A percentile compares a stretch with the other conserved stretches of the same genome.
These are phyloP conservation scores for Noctuana brunneofusca DNA, from an alignment of 2,888 invertebrate species.

Conservation along the genomic window DNA sequence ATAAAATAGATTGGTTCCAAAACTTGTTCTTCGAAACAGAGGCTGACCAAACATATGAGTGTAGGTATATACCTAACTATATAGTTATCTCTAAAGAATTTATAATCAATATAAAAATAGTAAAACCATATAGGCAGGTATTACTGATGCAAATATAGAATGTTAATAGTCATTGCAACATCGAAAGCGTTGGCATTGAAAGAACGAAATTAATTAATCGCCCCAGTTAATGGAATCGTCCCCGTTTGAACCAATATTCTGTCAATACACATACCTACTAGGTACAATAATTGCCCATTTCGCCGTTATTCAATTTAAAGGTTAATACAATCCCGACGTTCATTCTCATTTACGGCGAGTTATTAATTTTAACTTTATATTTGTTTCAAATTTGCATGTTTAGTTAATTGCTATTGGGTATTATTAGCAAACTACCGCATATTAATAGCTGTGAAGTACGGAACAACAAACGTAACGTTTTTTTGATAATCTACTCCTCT, in stretches of 20 bases:
- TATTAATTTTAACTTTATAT: conserved; percentile 17
- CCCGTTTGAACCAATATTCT: conserved; percentile 55
- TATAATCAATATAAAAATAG: too few relatives aligned
- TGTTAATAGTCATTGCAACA: conserved; percentile 29
- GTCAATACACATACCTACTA: conserved; percentile 50
- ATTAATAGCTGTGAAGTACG: too few relatives aligned
- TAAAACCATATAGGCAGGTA: background rate
- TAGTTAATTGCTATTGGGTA: background rate
- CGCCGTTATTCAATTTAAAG: conserved; percentile 50
- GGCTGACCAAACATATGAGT: background rate
- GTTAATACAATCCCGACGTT: conserved; percentile 17
- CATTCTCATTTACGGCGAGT: conserved; percentile 17
- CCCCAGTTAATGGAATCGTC: conserved; percentile 54
- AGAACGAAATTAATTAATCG: conserved; percentile 61
- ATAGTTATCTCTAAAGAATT: too few relatives aligned
- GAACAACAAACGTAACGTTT: too few relatives aligned
- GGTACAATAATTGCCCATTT: conserved; percentile 48
- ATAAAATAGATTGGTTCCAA: too few relatives aligned
- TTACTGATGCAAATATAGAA: conserved; percentile 1
- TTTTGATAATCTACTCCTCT: too few relatives aligned
- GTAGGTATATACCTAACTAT: too few relatives aligned
- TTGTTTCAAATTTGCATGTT: conserved; percentile 15
- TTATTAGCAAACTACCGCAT: background rate
- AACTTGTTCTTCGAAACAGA: background rate
- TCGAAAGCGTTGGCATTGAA: conserved; percentile 40